Evolutionary conservation across 2,888 invertebrate species (phyloP), one percentile per base, ranked within the genome.

Genomic region (Cryptocephalus primarius): DNA sequence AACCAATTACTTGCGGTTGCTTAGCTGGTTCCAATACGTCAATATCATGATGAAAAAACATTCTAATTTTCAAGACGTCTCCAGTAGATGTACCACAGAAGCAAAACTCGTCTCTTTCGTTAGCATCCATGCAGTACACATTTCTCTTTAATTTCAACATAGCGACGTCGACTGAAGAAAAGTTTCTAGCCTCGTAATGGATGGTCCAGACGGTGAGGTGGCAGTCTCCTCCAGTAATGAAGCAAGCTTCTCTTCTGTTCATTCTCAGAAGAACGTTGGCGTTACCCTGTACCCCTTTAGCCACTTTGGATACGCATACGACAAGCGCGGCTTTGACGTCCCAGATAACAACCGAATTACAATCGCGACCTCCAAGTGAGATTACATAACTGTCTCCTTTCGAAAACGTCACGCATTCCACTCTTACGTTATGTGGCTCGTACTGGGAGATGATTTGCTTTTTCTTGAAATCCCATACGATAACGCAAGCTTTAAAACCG

Each of bases 41-140:
- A 1, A 74, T 65, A 51, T 85, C 80, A 48, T 77, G 62, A 39
- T 77, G 76, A 60, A 76, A 82, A 73, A 80, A 73, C 66, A 82
- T 47, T 68, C 80, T 60, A 62, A 79, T 66, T 61, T 76, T 77
- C 49, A 83, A 66, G 9, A 85, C 72, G 60, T 86, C 93, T 33
- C 84, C 93, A 61, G 90, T 86, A 9, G 77, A 74, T 10, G 93
- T 94, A 8, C 94, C 94, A 55, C 92, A 87, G 65, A 83, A 89
- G 34, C 40, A n/a, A 38, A 49, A 48, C 40, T 80, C 74, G 63
- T 93, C 92, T 36, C 79, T 75, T 4, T 72, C 72, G 57, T 80
- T 83, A 45, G 89, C 68, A 54, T 79, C 80, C 52, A 89, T 76
- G 54, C 88, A 87, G 32, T 82, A 78, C 22, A 92, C 82, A 43